Conservation (phyloP, 2,888 invertebrate genomes). For the Augochlorella aurata region DNA sequence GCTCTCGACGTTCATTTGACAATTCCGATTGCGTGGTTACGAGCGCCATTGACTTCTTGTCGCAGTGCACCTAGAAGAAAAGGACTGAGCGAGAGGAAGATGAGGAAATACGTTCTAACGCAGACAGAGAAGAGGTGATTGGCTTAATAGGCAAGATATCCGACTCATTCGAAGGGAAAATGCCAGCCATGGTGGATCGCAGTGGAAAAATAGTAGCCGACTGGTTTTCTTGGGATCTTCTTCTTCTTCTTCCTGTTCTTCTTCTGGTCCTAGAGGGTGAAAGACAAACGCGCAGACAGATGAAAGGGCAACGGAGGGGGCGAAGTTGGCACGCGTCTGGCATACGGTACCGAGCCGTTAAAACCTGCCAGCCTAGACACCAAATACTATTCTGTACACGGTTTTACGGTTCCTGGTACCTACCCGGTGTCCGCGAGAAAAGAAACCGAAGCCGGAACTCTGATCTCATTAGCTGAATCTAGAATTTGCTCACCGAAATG, state of each 20-base stretch:
- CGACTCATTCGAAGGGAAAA: conserved; percentile 29
- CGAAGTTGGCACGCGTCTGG: conserved; percentile 78
- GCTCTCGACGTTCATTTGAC: conserved; percentile 52
- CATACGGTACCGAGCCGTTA: conserved; percentile 70
- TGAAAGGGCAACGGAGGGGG: conserved; percentile 39
- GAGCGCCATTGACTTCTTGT: conserved; percentile 22
- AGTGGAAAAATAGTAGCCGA: conserved; percentile 52
- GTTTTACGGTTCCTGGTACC: conserved; percentile 59
- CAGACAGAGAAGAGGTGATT: conserved; percentile 41
- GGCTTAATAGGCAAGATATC: conserved; percentile 41
- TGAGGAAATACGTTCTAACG: conserved; percentile 41
- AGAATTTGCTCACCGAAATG: too few species aligned
- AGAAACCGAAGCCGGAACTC: conserved; percentile 59
- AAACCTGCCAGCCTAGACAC: conserved; percentile 69
- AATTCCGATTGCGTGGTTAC: conserved; percentile 45
- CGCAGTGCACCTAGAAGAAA: background rate
- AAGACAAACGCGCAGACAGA: conserved; percentile 46
- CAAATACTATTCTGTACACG: conserved; percentile 69
- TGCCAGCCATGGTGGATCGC: conserved; percentile 23
- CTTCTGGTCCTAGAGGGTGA: conserved; percentile 29
- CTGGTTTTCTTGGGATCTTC: conserved; percentile 40
- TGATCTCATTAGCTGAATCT: background rate
- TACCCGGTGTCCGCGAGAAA: conserved; percentile 58
- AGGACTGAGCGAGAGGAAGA: background rate
- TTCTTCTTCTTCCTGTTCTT: conserved; percentile 44